Base-by-base conservation (phyloP, 1,140 invertebrate genomes). In the Mercenaria mercenaria region DNA sequence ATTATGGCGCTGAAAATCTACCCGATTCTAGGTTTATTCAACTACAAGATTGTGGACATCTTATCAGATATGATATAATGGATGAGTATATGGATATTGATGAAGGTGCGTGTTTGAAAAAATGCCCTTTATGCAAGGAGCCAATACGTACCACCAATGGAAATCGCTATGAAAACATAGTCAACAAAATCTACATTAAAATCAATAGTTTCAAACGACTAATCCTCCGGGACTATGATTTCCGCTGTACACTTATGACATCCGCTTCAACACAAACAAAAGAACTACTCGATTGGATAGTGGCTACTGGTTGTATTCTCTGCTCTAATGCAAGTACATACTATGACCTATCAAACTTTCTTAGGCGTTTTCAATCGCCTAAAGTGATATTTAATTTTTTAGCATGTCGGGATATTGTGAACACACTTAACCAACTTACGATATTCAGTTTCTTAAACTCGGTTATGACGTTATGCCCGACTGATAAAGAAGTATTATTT, bases 11-110 rank as follows among this genome's bases (percentile, higher is more conserved):
- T n/a, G n/a, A n/a, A n/a, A 95, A 96, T 80, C 94, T 95, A 43
- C 47, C 69, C 13, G 80, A 89, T 82, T 90, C 93, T 0, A 61
- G 90, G 10, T 93, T 93, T 88, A 87, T 94, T 13, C 56, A 91
- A 26, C 67, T 94, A n/a, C 84, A 92, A 61, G 93, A 94, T 50
- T 94, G 93, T 83, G 64, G 76, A 2, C 41, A 50, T 52, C 6
- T 77, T 23, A 47, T 77, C 23, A 15, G 23, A 47, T 41, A 11
- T 50, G 43, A 77, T 13, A 43, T 47, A 43, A 50, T 77, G 43
- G 74, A 77, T 41, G 13, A 50, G 29, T 50, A 77, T 43, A 77
- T 77, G 74, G 74, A 77, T 20, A 29, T 0, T 4, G 74, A 77
- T 29, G 74, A 47, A 13, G 41, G 74, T 15, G 4, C 29, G 1